Base-by-base conservation (phyloP, 2,888 invertebrate species). In the Belgica antarctica region DNA sequence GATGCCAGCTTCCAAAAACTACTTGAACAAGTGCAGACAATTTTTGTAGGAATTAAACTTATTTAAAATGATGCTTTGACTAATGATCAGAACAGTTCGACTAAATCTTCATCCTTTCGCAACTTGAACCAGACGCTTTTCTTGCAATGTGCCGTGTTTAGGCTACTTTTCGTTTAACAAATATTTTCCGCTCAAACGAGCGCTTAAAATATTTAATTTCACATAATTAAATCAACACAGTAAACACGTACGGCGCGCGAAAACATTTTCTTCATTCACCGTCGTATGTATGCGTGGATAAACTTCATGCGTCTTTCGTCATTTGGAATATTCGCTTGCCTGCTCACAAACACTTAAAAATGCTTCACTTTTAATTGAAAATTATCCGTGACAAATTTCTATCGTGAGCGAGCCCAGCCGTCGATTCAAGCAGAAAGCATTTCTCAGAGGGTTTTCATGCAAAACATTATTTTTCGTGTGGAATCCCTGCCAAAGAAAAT, bases 291-390 rank as follows among this genome's bases (percentile, higher is more conserved):
- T 62, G 62, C 34, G 62, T 62, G 62, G 17, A 62, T 19, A 62
- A 62, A 22, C 36, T 22, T 19, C 5, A 12, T 62, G 62, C 3
- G 61, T n/a, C 27, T 61, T 61, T 27, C 25, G 28, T 61, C 22
- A 61, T 15, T 25, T 47, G 4, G 19, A 34, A 27, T 34, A 12
- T 62, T 31, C 24, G 22, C 22, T 15, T 24, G 15, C 28, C 61
- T 27, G 61, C 28, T 17, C 15, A 63, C 34, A 15, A 41, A 19
- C 17, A 63, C 5, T 12, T 41, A 25, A 36, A 22, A 62, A 41
- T 41, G 17, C 28, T 36, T 24, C 63, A 24, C 36, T 27, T 65
- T 65, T 65, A 65, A 65, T 65, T 65, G 47, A 65, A 65, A 47
- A 47, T 65, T 47, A 46, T 2, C 27, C 17, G 19, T 36, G 47